Percentiles rank a stretch among this genome's conserved stretches.
Conservation (phyloP, 2,113 vertebrate species). For the Rynchops niger region DNA sequence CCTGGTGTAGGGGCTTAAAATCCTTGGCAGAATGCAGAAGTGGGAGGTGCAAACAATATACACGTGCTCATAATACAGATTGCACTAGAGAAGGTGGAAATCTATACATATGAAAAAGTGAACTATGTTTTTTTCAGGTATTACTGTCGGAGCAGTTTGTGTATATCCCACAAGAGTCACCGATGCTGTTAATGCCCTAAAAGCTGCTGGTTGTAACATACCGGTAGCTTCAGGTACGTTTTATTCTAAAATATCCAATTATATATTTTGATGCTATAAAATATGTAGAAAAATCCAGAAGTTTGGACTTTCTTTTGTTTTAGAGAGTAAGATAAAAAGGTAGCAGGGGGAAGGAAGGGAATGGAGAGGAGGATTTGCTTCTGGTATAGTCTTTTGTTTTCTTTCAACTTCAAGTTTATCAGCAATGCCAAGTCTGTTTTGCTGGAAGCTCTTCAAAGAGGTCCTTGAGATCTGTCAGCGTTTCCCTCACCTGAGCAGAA, state of each 20-base stretch:
- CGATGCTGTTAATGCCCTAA: conserved; percentile 83
- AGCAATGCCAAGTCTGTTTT: neutral
- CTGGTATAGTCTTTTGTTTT: neutral
- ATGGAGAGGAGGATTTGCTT: neutral
- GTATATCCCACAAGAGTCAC: conserved; percentile 90
- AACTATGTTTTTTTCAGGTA: conserved; percentile 71
- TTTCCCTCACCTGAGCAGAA: neutral
- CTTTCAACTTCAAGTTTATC: neutral
- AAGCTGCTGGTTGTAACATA: conserved; percentile 80
- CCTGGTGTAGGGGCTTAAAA: neutral
- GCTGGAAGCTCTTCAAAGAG: neutral
- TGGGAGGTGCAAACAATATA: neutral
- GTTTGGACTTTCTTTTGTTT: neutral
- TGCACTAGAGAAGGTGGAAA: neutral
- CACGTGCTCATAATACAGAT: rapidly evolving
- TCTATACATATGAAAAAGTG: neutral
- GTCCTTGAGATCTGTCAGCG: neutral
- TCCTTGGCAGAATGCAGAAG: neutral
- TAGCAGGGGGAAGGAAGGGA: neutral
- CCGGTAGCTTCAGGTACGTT: conserved; percentile 90
- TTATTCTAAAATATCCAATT: neutral
- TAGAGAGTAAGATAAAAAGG: neutral
- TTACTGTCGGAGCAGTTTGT: conserved; percentile 88
- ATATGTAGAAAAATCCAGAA: neutral
- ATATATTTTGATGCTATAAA: neutral